Evolutionary conservation across 2,888 invertebrate genomes (phyloP).

Genomic region (Harpalus rufipes): DNA sequence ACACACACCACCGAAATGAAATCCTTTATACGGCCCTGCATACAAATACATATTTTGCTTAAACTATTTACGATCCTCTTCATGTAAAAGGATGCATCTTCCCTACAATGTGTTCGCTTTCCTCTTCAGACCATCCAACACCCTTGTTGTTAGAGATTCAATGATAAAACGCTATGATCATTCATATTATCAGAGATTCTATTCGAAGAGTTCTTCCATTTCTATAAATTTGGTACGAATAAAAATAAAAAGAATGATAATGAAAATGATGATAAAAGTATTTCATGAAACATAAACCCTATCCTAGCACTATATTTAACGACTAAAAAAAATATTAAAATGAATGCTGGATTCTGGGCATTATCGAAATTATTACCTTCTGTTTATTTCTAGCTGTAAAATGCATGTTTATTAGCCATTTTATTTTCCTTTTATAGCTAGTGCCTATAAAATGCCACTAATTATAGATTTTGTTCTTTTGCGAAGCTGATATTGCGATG

Average conservation of each 20-base stretch:
- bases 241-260: background rate
- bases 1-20: no score
- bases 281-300: background rate
- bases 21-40: no score
- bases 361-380: conserved; percentile 32
- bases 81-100: no score
- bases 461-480: conserved; percentile 38
- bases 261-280: background rate
- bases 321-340: conserved; percentile 29
- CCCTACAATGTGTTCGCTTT: no score
- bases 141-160: no score
- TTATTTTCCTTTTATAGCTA: conserved; percentile 45
- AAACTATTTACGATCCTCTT: no score
- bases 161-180: no score
- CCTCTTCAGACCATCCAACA: no score
- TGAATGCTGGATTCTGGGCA: conserved; percentile 4
- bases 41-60: no score
- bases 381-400: conserved; percentile 36
- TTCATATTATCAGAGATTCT: background rate
- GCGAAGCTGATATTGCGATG: conserved; percentile 24
- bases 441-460: conserved; percentile 35
- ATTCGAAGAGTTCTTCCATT: background rate
- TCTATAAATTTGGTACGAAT: background rate
- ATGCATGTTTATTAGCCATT: conserved; percentile 35
- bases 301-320: conserved; percentile 12